Conservation (phyloP, 2,797 vertebrate species). For the Anableps anableps region DNA sequence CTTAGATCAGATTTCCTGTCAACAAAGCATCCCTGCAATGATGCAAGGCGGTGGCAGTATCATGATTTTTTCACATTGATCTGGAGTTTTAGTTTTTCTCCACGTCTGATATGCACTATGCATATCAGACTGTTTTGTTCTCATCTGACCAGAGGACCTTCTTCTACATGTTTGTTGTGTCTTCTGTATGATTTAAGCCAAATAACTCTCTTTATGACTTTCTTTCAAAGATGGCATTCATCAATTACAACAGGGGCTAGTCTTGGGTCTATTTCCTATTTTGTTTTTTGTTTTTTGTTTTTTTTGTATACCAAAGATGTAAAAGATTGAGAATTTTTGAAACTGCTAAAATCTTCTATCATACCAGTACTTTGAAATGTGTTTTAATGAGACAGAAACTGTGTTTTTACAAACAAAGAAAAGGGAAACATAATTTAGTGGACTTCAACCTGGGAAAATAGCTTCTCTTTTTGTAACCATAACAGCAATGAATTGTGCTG, state of each 20-base stretch:
- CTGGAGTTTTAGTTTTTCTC: not conserved
- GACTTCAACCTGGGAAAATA: conserved; percentile 55
- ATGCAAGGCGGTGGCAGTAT: not conserved
- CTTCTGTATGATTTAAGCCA: not conserved
- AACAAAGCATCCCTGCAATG: not conserved
- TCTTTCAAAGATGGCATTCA: not conserved
- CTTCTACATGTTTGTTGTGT: not conserved
- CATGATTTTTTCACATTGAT: not conserved
- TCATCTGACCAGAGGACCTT: not conserved
- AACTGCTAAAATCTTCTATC: not conserved
- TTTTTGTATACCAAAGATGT: not conserved
- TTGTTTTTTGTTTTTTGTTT: not conserved
- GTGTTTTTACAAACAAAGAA: not conserved
- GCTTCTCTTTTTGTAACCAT: conserved; percentile 47
- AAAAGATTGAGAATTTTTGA: not conserved
- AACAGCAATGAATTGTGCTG: conserved; percentile 66
- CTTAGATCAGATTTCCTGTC: not conserved
- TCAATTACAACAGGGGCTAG: not conserved
- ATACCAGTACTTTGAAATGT: not conserved
- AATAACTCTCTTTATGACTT: not conserved
- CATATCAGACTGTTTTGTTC: too few relatives aligned
- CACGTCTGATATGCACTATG: too few relatives aligned
- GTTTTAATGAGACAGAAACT: not conserved
- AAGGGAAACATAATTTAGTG: not conserved
- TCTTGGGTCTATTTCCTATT: not conserved